phyloP scores from a whole-genome alignment of 2,888 invertebrate genomes.

The Creontiades dilutus region DNA sequence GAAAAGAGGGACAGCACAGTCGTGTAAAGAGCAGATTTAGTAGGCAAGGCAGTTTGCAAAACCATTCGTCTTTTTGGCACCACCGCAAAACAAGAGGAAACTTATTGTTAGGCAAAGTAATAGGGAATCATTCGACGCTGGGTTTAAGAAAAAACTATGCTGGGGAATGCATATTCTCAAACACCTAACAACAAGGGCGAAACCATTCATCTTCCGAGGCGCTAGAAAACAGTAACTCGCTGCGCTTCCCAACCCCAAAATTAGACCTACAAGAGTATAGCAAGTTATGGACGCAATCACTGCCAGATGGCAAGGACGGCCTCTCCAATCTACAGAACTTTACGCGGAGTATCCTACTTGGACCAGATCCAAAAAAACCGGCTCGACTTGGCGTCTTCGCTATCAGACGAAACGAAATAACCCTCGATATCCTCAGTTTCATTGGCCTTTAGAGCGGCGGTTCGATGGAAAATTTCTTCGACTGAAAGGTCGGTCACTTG shows the following conservation, averaged over 20 bases:
- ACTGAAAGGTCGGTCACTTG: background rate
- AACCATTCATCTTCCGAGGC: slow-evolving; percentile 18
- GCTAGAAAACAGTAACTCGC: slow-evolving; percentile 13
- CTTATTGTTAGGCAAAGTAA: slow-evolving; percentile 13
- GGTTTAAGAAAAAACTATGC: background rate
- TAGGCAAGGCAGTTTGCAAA: too few relatives aligned
- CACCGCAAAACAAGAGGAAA: background rate
- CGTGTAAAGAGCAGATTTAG: too few relatives aligned
- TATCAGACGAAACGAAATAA: slow-evolving; percentile 10
- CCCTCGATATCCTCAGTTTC: slow-evolving; percentile 3
- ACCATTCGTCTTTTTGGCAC: background rate
- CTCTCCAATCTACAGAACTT: background rate
- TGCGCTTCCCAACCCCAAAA: slow-evolving; percentile 18
- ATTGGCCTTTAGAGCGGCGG: background rate
- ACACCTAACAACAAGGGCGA: background rate
- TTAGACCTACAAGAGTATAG: slow-evolving; percentile 54
- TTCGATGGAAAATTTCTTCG: background rate
- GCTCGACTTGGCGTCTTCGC: slow-evolving; percentile 49
- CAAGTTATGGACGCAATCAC: slow-evolving; percentile 65
- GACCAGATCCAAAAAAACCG: slow-evolving; percentile 38
- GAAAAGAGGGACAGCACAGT: too few relatives aligned
- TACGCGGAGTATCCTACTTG: slow-evolving; percentile 29
- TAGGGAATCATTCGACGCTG: background rate
- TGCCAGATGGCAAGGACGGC: slow-evolving; percentile 58
- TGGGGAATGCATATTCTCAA: slow-evolving; percentile 32